Conservation (phyloP, 2,797 vertebrate genomes). For the Vespertilio murinus region DNA sequence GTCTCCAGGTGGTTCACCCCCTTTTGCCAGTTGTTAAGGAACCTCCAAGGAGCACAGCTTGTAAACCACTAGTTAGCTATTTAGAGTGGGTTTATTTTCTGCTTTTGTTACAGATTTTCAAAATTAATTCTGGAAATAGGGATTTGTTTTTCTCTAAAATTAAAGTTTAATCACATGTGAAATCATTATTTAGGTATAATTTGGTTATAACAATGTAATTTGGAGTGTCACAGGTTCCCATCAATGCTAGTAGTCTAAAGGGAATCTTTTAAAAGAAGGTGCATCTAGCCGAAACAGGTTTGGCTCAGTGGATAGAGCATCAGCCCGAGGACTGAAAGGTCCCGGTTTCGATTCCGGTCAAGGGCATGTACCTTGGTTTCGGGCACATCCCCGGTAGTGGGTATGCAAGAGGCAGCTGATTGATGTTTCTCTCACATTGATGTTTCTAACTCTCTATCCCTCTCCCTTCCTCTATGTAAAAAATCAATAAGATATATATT, state of each 20-base stretch:
- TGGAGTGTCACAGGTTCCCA: not conserved
- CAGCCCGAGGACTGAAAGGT: too few relatives aligned
- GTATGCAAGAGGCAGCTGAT: too few relatives aligned
- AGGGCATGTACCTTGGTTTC: too few relatives aligned
- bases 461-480: too few relatives aligned
- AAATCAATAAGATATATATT: too few relatives aligned
- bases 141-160: constrained; percentile 39
- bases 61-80: not conserved
- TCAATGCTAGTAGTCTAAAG: not conserved
- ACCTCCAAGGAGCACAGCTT: not conserved
- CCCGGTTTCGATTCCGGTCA: too few relatives aligned
- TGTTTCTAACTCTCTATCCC: too few relatives aligned
- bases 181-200: constrained; percentile 3
- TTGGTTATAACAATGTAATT: constrained; percentile 15
- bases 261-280: constrained; percentile 7
- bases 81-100: constrained; percentile 40
- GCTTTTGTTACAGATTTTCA: constrained; percentile 19
- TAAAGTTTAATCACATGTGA: constrained; percentile 39
- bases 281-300: too few relatives aligned
- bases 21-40: not conserved
- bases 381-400: too few relatives aligned
- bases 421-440: too few relatives aligned
- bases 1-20: not conserved
- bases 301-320: too few relatives aligned
- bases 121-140: constrained; percentile 21